Base-by-base conservation (phyloP, 2,113 vertebrate genomes). In the Grallaria varia region DNA sequence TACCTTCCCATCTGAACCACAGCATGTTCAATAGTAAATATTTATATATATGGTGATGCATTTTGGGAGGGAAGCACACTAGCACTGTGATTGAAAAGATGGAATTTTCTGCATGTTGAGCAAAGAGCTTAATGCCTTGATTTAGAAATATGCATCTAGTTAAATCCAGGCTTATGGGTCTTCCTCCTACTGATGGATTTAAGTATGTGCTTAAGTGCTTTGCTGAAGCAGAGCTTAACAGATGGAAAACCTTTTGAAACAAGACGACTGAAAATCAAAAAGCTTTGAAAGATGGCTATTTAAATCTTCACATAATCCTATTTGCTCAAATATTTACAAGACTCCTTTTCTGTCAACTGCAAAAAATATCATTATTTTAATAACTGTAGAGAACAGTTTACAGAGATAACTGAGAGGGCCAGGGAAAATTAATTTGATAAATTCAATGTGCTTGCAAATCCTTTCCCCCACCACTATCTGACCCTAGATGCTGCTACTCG, bases 241-340 rank as follows among this genome's bases (percentile, higher is more conserved):
- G 76, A 95, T 56, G 49, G 84, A 95, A 94, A 94, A 89, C 44
- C 76, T 87, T 90, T 86, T 84, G 83, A 95, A 96, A 96, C 58
- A 82, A 45, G 39, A 83, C 4, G 35, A 59, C 53, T 60, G 44
- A 55, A 89, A 95, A 89, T 72, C 60, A 94, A 60, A 95, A 90
- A 79, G 37, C 56, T 47, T 33, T 27, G 52, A 93, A 92, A 92
- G 79, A 75, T 16, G 28, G 53, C 73, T 93, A 75, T 60, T 88
- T 84, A 92, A 86, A 87, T 78, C 62, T 83, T 85, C 45, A 37
- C 31, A 18, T 84, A 95, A 97, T 87, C 93, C 56, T 71, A 40
- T 87, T 89, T 81, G 47, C 59, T 81, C 21, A 78, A 92, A 81
- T 92, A 92, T 92, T 95, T 89, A 84, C 60, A 50, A n/a, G 50